Percentiles rank a stretch among this genome's conserved stretches.
phyloP scores from a whole-genome alignment of 2,888 invertebrate genomes.

The Adelphocoris suturalis region DNA sequence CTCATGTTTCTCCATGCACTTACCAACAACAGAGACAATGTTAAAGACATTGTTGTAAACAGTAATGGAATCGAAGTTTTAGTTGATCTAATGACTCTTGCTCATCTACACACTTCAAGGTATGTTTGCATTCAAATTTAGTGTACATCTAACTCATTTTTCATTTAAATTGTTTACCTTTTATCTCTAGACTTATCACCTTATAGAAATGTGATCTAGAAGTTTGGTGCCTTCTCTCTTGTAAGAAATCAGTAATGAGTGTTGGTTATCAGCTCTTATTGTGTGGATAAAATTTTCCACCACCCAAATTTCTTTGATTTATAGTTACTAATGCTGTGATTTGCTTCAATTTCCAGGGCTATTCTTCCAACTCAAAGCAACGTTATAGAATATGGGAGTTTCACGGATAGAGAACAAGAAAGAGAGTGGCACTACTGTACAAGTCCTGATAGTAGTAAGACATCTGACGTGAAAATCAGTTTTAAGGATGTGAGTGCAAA shows the following conservation, averaged over 20 bases:
- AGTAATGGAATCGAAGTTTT: slow-evolving; percentile 94
- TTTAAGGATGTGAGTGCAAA: slow-evolving; percentile 83
- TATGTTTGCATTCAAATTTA: slow-evolving; percentile 59
- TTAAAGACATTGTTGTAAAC: slow-evolving; percentile 90
- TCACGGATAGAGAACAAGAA: slow-evolving; percentile 87
- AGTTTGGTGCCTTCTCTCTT: not conserved
- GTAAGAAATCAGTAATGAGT: too few species aligned
- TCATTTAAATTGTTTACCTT: not conserved
- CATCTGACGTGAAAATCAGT: slow-evolving; percentile 88
- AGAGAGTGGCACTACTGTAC: slow-evolving; percentile 98
- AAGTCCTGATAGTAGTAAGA: slow-evolving; percentile 82
- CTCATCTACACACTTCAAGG: slow-evolving; percentile 94
- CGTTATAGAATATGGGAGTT: slow-evolving; percentile 94
- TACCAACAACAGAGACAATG: slow-evolving; percentile 93
- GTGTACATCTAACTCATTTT: not conserved
- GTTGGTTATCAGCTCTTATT: too few species aligned
- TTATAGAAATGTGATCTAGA: too few species aligned
- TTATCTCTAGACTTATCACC: too few species aligned
- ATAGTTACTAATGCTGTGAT: too few species aligned
- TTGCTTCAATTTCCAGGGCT: slow-evolving; percentile 80
- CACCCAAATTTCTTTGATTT: too few species aligned
- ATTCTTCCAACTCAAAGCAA: slow-evolving; percentile 94
- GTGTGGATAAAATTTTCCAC: too few species aligned
- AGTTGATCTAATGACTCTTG: slow-evolving; percentile 95
- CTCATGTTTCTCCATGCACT: slow-evolving; percentile 95